phyloP scores from a whole-genome alignment of 2,797 vertebrate genomes.

The Clarias pachynema region DNA sequence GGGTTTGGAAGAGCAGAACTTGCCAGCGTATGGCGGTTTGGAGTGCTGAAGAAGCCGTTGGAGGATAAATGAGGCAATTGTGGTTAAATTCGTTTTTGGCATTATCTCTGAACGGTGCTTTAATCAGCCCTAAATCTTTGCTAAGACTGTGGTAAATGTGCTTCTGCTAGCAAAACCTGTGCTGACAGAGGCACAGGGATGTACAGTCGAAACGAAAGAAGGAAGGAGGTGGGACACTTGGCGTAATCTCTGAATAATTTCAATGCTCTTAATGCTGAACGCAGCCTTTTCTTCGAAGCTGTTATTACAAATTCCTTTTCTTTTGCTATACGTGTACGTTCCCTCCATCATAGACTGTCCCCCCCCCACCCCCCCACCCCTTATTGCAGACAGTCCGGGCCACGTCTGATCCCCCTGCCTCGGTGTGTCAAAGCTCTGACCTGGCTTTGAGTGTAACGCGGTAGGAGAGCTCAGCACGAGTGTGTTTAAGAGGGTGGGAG shows the following conservation, averaged over 20 bases:
- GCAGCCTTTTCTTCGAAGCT: not conserved
- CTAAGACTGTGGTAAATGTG: conserved; percentile 34
- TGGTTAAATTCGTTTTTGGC: not conserved
- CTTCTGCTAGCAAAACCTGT: conserved; percentile 37
- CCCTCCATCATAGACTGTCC: not conserved
- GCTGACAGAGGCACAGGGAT: conserved; percentile 1
- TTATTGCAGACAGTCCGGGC: not conserved
- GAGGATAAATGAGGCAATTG: conserved; percentile 14
- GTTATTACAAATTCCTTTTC: not conserved
- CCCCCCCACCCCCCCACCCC: too few relatives aligned
- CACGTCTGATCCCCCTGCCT: not conserved
- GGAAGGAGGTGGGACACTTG: conserved; percentile 10
- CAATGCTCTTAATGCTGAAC: conserved; percentile 5
- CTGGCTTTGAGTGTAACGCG: not conserved
- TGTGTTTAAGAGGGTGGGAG: conserved; percentile 23
- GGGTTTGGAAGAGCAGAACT: not conserved
- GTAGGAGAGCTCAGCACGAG: not conserved
- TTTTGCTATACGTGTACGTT: not conserved
- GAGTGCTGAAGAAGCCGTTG: not conserved
- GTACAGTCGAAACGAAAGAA: conserved; percentile 8
- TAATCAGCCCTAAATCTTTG: conserved; percentile 5
- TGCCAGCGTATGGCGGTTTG: not conserved
- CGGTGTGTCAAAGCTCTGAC: not conserved
- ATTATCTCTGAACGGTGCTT: not conserved
- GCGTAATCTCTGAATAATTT: conserved; percentile 1